Evolutionary conservation across 2,888 invertebrate genomes (phyloP), one percentile per base, ranked within the genome.

Genomic region (Lathronympha strigana): DNA sequence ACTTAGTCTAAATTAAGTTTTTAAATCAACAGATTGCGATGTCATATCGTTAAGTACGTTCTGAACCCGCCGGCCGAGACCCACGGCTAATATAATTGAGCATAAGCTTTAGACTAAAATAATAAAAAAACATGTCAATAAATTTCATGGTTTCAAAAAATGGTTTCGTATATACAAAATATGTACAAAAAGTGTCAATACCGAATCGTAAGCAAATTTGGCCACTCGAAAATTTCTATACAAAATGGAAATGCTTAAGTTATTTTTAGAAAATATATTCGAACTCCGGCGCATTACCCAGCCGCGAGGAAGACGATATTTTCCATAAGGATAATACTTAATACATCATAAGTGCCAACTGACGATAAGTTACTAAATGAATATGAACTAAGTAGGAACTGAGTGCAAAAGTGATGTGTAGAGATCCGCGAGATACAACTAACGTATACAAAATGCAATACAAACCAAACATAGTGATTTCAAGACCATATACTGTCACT

Each of bases 371-470:
- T 86, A 82, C 88, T 90, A 86, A 85, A 83, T 79, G 81, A 80
- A 81, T 84, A 88, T 84, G 87, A 87, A 78, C 89, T 91, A 90
- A 88, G 81, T 92, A 92, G 91, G 91, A 92, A 92, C 91, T 92
- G 90, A 88, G 89, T 88, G 91, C 90, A 83, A 78, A 75, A 79
- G 82, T 89, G 87, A 84, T 84, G 83, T 83, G 78, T 76, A 72
- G 73, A 91, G 91, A 91, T 91, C 90, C 74, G 79, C 81, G 77
- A 69, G 70, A 71, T 73, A 76, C 74, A 75, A 75, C 79, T 83
- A 83, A 82, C 80, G 76, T 83, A 86, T 79, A 82, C 71, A 71
- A 85, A 90, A 90, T 90, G 90, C 90, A 90, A 88, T 80, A 75
- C 81, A 87, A 82, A 79, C 70, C 79, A 33, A 67, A 68, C 60